A percentile compares a stretch with the other conserved stretches of the same genome.
Conservation (phyloP, 2,888 invertebrate species). For the Eumerus sabulonum region DNA sequence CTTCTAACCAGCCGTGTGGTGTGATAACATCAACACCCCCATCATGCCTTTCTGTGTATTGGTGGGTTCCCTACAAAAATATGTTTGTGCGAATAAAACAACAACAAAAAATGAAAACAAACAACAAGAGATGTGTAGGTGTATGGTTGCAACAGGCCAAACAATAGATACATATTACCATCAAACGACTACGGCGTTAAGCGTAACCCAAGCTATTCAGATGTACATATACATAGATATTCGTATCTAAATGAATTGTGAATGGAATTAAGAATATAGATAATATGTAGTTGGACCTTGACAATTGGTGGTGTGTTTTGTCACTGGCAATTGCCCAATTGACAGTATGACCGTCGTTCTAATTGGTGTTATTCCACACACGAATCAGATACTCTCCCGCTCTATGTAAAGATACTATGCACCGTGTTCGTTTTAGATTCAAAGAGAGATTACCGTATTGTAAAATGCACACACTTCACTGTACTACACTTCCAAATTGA, state of each 20-base stretch:
- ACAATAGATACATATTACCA: slow-evolving; percentile 6
- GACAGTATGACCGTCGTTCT: background rate
- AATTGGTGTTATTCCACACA: slow-evolving; percentile 25
- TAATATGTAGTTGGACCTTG: slow-evolving; percentile 52
- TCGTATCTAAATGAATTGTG: slow-evolving; percentile 55
- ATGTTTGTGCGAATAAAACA: background rate
- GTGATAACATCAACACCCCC: slow-evolving; percentile 13
- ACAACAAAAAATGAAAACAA: too few relatives aligned
- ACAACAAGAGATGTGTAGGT: too few relatives aligned
- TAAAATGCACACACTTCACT: slow-evolving; percentile 32
- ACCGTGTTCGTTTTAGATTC: background rate
- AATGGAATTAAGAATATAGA: slow-evolving; percentile 60
- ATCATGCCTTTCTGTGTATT: slow-evolving; percentile 1
- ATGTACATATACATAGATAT: slow-evolving; percentile 28
- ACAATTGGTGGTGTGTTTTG: slow-evolving; percentile 53
- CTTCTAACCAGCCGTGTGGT: background rate
- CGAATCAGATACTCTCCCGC: background rate
- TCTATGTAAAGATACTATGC: background rate
- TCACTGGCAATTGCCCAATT: slow-evolving; percentile 43
- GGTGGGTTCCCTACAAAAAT: background rate
- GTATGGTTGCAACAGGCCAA: background rate
- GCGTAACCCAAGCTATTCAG: too few relatives aligned
- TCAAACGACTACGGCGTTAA: slow-evolving; percentile 1
- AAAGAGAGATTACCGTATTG: background rate
- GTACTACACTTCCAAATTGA: slow-evolving; percentile 9